Percentiles rank a stretch among this genome's conserved stretches.
Conservation (phyloP, 2,113 vertebrate genomes). For the Microcebus jonahi region DNA sequence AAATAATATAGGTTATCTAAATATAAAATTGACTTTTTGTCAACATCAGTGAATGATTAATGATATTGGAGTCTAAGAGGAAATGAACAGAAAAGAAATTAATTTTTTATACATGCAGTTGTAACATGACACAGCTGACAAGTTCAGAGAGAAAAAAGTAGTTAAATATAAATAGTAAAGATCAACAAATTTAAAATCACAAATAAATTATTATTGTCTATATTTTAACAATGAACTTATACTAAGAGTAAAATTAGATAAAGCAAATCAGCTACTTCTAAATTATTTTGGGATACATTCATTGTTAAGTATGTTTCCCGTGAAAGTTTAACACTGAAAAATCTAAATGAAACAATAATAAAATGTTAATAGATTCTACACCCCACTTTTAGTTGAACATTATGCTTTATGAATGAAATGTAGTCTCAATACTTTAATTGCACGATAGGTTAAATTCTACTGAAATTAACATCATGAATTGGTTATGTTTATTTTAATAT, state of each 20-base stretch:
- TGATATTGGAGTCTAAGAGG: constrained; percentile 6
- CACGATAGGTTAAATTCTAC: background rate
- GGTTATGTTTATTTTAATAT: constrained; percentile 22
- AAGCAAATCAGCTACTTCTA: constrained; percentile 24
- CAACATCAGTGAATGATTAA: constrained; percentile 62
- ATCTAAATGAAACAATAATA: constrained; percentile 25
- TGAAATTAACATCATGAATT: background rate
- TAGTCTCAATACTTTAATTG: constrained; percentile 1
- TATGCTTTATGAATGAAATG: constrained; percentile 32
- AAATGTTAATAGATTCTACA: constrained; percentile 15
- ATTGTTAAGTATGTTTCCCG: background rate
- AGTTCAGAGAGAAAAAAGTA: background rate
- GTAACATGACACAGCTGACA: constrained; percentile 49
- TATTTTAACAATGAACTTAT: constrained; percentile 38
- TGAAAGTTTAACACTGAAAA: constrained; percentile 34
- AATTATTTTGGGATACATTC: background rate
- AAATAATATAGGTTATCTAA: constrained; percentile 58
- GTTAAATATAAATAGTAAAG: background rate
- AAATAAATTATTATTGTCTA: constrained; percentile 13
- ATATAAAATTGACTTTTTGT: constrained; percentile 60
- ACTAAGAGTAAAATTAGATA: background rate
- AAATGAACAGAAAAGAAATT: constrained; percentile 69
- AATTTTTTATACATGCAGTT: constrained; percentile 59
- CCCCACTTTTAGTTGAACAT: background rate
- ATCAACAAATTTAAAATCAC: constrained; percentile 24